phyloP scores from a whole-genome alignment of 35 echinoderm and acorn worm species.

The Lytechinus variegatus region DNA sequence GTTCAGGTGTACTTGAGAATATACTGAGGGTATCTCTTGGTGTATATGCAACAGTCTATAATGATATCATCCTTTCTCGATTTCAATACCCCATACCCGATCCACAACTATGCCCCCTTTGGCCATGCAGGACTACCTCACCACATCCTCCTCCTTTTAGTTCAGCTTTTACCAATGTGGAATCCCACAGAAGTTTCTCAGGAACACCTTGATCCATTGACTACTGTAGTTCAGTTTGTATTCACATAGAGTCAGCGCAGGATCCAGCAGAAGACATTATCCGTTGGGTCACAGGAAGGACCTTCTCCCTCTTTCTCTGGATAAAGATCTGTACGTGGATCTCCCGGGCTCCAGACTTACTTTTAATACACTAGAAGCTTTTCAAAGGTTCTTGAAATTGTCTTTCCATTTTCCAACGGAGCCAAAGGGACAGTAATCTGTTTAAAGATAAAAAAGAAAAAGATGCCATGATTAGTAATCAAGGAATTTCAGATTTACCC shows the following conservation, averaged over 20 bases:
- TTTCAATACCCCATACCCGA: not conserved
- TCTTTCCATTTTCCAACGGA: not conserved
- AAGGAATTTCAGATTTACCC: too few relatives aligned
- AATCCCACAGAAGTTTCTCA: not conserved
- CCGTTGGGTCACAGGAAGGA: not conserved
- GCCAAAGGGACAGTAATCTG: conserved; percentile 9
- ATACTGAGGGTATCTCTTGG: not conserved
- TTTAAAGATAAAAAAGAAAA: not conserved
- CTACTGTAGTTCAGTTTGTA: too few relatives aligned
- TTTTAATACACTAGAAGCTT: too few relatives aligned
- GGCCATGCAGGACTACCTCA: not conserved
- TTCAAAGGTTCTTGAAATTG: too few relatives aligned
- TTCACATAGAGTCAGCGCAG: not conserved
- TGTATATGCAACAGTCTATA: not conserved
- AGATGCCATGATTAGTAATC: not conserved
- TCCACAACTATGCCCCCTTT: not conserved
- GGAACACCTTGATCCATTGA: not conserved
- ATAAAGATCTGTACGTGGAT: too few relatives aligned
- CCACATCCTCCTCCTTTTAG: not conserved
- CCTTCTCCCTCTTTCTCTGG: too few relatives aligned
- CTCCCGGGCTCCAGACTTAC: too few relatives aligned
- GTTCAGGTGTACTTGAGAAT: not conserved
- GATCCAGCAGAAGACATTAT: not conserved
- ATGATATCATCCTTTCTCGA: conserved; percentile 18
- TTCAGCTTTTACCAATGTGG: not conserved